Evolutionary conservation across 2,888 invertebrate genomes (phyloP), one percentile per base, ranked within the genome.

Genomic region (Gastrophysa polygoni): DNA sequence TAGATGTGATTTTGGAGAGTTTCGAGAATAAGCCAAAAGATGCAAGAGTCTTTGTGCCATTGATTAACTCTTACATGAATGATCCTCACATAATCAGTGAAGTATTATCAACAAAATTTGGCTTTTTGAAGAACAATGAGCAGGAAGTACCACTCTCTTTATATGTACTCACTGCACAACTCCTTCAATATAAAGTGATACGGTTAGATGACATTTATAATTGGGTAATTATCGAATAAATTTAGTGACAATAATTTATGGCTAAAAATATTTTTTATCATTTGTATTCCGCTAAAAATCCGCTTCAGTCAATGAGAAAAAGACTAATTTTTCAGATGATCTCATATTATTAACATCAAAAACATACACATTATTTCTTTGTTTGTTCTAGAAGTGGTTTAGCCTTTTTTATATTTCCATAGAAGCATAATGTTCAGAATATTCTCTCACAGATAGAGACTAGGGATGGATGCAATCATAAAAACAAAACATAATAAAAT

Each of bases 1-100:
- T 98, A 68, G 99, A 99, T 79, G 90, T 98, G 66, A 92, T 99
- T 71, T 84, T 99, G 73, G 98, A 99, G 82, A 93, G 95, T 24
- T 98, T 99, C 84, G 98, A 99, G 80, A 90, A 91, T 69, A 88
- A 92, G 58, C 90, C 92, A 0, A 87, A 91, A 71, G 86, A 91
- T 79, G 88, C 90, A 73, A 86, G 87, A 55, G 85, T 96, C 72
- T 98, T 96, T 81, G 91, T 97, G 77, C 91, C 93, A 0, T 84
- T 99, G 55, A 84, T 96, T 59, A 88, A 90, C 71, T 90, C 91
- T 7, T 97, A 97, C 79, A 93, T 95, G 89, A 91, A 91, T 63
- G 95, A 96, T 79, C 87, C 89, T 38, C 87, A 88, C 69, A 93
- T 97, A 49, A 89, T 99, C 68, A 94, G 94, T 72, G 97, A 98